Conservation (phyloP, 2,888 invertebrate genomes). For the Carabus problematicus region DNA sequence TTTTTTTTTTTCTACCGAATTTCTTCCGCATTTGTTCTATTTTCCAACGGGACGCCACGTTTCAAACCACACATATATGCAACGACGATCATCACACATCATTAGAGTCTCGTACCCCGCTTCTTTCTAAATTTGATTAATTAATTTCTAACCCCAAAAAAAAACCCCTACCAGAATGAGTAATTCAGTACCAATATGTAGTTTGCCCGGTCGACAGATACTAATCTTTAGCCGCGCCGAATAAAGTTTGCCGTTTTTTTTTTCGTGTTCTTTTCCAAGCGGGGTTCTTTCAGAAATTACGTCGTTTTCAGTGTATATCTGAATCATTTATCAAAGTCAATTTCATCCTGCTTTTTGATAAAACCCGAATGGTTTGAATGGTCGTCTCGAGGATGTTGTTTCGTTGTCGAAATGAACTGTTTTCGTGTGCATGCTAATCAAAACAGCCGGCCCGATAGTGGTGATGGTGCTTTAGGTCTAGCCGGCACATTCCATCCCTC, state of each 20-base stretch:
- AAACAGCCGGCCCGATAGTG: conserved; percentile 5
- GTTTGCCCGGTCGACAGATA: conserved; percentile 11
- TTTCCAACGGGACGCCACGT: neutral
- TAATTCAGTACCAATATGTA: conserved; percentile 33
- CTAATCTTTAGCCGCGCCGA: conserved; percentile 24
- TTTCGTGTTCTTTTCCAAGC: conserved; percentile 22
- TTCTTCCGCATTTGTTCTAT: neutral
- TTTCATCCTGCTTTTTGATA: conserved; percentile 43
- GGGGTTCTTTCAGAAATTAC: conserved; percentile 34
- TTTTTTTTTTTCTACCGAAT: neutral
- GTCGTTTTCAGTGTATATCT: conserved; percentile 31
- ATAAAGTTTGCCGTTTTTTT: conserved; percentile 21
- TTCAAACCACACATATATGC: no score
- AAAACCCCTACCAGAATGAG: conserved; percentile 26
- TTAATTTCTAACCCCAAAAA: conserved; percentile 27
- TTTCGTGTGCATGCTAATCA: conserved; percentile 37
- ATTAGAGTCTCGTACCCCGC: no score
- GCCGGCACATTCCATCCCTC: neutral
- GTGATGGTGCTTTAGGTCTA: no score
- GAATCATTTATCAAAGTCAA: conserved; percentile 42
- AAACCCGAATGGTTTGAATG: conserved; percentile 35
- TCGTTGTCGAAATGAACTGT: conserved; percentile 34
- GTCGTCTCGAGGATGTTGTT: conserved; percentile 17
- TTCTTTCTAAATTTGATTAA: conserved; percentile 29
- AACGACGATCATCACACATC: no score